Base-by-base conservation (phyloP, 2,113 vertebrate genomes). In the Camelus dromedarius region DNA sequence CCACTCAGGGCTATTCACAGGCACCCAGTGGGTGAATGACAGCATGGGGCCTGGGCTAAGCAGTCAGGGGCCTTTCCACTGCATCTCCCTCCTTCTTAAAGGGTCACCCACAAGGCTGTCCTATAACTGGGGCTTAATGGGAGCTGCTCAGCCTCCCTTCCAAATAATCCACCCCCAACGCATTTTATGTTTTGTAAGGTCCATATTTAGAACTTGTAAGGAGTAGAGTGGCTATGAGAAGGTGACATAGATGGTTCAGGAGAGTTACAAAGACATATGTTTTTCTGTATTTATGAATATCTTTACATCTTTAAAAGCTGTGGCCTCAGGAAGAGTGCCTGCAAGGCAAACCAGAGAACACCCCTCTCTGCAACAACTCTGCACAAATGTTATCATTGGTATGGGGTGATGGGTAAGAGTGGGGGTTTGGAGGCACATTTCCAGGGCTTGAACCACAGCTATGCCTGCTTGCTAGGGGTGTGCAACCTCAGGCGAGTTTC, bases 241-340 rank as follows among this genome's bases (percentile, higher is more conserved):
- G 38, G 64, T 28, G 56, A 19, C 22, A 62, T 54, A 26, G 11
- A 64, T 10, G 38, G 46, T 24, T 75, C 58, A 87, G 19, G 46
- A 56, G 30, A 62, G 26, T 69, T n/a, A 73, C 1, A n/a, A 42
- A 89, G 72, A 35, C 16, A 54, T 26, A 26, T 48, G 46, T 14
- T 54, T 75, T 15, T 56, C 50, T 89, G 50, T 69, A 76, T 76
- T 95, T 69, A 22, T 60, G 26, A 48, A 89, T 85, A 62, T 70
- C 24, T 92, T 84, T 38, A 66, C 32, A 11, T 69, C 67, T 82
- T 95, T 66, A 70, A 72, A 77, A 92, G 38, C 62, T 83, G 11
- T 48, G 13, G 38, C 52, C 20, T 96, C 42, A 75, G 79, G 30
- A 75, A 64, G 75, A 46, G 54, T 62, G 22, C n/a, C 62, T 72